Conservation (phyloP, 2,113 vertebrate genomes). For the Mormoops blainvillei region DNA sequence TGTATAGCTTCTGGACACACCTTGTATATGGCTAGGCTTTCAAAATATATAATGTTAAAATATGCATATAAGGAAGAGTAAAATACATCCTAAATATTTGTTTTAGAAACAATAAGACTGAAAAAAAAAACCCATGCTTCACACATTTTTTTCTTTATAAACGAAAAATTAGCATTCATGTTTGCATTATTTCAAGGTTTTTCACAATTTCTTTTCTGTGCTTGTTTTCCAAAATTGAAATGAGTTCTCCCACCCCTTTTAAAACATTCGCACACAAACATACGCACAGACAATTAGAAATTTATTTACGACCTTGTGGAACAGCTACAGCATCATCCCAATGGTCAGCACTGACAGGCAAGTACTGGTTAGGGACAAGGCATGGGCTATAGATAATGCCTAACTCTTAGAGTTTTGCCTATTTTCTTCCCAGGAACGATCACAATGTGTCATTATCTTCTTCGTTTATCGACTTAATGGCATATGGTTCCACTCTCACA, state of each 20-base stretch:
- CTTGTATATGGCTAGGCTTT: neutral
- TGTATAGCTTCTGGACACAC: too few relatives aligned
- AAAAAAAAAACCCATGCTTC: neutral
- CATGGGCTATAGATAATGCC: neutral
- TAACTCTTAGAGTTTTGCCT: neutral
- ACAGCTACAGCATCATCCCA: neutral
- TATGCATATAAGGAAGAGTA: neutral
- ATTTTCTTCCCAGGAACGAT: neutral
- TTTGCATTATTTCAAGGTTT: neutral
- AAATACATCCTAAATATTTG: neutral
- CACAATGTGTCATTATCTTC: neutral
- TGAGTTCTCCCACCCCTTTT: neutral
- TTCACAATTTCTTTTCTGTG: neutral
- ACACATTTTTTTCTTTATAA: neutral
- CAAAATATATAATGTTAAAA: neutral
- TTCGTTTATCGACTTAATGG: neutral
- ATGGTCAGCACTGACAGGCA: neutral
- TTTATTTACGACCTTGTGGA: neutral
- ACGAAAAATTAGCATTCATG: neutral
- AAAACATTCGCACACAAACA: neutral
- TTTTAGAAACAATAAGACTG: neutral
- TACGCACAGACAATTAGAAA: neutral
- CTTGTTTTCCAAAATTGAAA: neutral
- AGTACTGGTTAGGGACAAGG: neutral
- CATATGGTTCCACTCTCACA: fast-evolving